phyloP scores from a whole-genome alignment of 2,888 invertebrate species.

The Chloromyia formosa region DNA sequence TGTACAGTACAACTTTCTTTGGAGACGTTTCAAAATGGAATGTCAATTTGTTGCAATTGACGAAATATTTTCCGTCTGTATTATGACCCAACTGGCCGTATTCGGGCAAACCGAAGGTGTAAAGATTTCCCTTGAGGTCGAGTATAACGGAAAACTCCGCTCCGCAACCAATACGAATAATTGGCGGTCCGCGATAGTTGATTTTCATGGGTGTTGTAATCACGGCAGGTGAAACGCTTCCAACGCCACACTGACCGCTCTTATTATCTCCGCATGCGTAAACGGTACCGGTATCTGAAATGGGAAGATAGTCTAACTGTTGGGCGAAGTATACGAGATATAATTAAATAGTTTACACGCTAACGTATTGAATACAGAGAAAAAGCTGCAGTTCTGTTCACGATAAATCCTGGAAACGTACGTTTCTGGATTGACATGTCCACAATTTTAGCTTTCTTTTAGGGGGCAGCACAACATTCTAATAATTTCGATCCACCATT shows the following conservation, averaged over 20 bases:
- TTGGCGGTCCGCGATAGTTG: conserved; percentile 83
- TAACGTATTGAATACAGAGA: no score
- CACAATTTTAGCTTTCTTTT: no score
- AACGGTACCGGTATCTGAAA: conserved; percentile 79
- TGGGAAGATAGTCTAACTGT: not conserved
- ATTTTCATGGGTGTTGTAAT: conserved; percentile 68
- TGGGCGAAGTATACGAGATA: no score
- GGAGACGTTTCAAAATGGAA: conserved; percentile 87
- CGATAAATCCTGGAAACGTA: no score
- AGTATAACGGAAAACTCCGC: conserved; percentile 92
- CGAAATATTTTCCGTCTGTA: conserved; percentile 94
- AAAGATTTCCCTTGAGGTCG: conserved; percentile 87
- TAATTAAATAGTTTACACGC: no score
- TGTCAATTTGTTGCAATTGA: conserved; percentile 86
- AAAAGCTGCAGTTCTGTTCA: no score
- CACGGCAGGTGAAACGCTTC: conserved; percentile 69
- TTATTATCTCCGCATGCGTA: conserved; percentile 93
- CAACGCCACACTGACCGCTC: conserved; percentile 90
- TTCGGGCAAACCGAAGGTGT: conserved; percentile 92
- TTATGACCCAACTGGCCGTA: conserved; percentile 94
- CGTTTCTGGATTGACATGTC: no score
- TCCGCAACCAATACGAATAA: conserved; percentile 89
- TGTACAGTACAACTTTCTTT: conserved; percentile 83
- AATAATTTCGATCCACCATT: no score
- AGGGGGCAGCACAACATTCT: no score